Conservation (phyloP, 1,140 invertebrate species). For the Musca vetustissima region DNA sequence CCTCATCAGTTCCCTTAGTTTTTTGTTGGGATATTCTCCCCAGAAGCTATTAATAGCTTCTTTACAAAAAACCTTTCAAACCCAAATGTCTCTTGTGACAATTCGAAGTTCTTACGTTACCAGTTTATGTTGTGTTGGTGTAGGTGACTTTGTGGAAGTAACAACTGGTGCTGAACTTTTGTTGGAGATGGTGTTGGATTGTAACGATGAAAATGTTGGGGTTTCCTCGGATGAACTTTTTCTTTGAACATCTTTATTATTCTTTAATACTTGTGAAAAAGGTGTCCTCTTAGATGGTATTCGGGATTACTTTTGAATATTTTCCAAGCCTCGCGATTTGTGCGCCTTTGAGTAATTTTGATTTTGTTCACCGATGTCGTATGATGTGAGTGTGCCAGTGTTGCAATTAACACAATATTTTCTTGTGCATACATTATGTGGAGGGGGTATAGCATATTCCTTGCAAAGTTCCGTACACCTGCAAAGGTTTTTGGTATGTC, state of each 20-base stretch:
- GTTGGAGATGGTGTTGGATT: too few species aligned
- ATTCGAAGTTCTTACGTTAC: too few species aligned
- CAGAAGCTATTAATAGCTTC: too few species aligned
- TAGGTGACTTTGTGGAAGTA: too few species aligned
- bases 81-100: too few species aligned
- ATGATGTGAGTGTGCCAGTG: not conserved
- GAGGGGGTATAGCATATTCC: not conserved
- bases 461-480: not conserved
- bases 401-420: not conserved
- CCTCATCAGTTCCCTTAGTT: too few species aligned
- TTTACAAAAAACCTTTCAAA: too few species aligned
- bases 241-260: not conserved
- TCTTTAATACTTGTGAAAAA: not conserved
- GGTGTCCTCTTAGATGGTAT: not conserved
- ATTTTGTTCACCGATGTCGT: not conserved
- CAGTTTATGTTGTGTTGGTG: too few species aligned
- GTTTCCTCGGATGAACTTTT: too few species aligned
- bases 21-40: too few species aligned
- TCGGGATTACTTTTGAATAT: not conserved
- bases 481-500: not conserved
- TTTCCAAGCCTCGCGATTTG: not conserved
- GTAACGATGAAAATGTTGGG: too few species aligned
- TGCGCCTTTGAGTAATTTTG: not conserved
- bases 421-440: not conserved
- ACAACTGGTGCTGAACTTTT: too few species aligned